Evolutionary conservation across 2,113 vertebrate species (phyloP), one percentile per base, ranked within the genome.

Genomic region (Vimba vimba): DNA sequence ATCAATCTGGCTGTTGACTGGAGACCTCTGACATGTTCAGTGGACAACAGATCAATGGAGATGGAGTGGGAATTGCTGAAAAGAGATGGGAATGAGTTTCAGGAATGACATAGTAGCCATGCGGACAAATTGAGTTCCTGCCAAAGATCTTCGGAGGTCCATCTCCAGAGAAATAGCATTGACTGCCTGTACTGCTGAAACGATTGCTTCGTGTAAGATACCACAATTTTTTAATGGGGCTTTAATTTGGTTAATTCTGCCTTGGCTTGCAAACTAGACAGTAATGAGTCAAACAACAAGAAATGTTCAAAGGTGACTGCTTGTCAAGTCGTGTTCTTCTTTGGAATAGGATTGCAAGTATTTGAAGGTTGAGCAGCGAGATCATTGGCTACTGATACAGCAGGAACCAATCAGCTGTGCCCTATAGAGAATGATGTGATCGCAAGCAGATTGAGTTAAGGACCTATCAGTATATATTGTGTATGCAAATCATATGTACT

Each of bases 31-130:
- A 87, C 50, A 87, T 87, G 88, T 87, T 84, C 57, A 74, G 62
- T 45, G 50, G 88, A 85, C 79, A 88, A 79, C 84, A 13, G 89
- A 92, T 93, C 90, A 90, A 89, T 93, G 86, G 45, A 85, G 89
- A 91, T 91, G 89, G 90, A 91, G 83, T 86, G 78, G 87, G 50
- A 59, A 62, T 36, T 66, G 57, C 82, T 85, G 85, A 36, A 39
- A 39, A 10, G 82, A 88, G 82, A 82, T 73, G 85, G 43, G 8
- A 45, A 73, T 45, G 39, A 39, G 69, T 73, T 73, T 23, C 55
- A 43, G 62, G 25, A 21, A 52, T 76, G 57, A 71, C 57, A 71
- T 68, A 43, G 88, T 87, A 91, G 91, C 91, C 89, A 77, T 79
- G 45, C 77, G 87, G 81, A 87, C 79, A 87, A 80, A 89, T 88